Percentiles rank a stretch among this genome's conserved stretches.
phyloP scores from a whole-genome alignment of 2,888 invertebrate species.

The Crossocerus cetratus region DNA sequence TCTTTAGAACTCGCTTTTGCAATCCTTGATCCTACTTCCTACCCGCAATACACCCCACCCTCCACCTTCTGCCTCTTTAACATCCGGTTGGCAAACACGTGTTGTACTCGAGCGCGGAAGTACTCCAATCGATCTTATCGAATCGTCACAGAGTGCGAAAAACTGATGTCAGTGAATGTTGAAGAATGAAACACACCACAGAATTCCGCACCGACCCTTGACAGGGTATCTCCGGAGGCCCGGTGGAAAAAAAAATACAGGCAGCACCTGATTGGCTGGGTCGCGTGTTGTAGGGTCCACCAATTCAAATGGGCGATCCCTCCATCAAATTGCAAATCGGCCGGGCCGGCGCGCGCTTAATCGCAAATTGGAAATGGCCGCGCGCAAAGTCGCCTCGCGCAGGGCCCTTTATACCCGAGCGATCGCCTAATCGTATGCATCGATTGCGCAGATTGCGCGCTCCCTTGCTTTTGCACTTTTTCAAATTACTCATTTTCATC shows the following conservation, averaged over 20 bases:
- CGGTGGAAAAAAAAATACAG: not conserved
- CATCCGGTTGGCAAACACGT: too few relatives aligned
- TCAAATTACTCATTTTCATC: too few relatives aligned
- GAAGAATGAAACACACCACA: too few relatives aligned
- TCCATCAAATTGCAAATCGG: slow-evolving; percentile 63
- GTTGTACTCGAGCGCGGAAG: too few relatives aligned
- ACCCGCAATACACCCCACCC: not conserved
- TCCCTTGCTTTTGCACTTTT: too few relatives aligned
- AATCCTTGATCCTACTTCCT: not conserved
- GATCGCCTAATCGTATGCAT: not conserved
- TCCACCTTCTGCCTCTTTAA: too few relatives aligned
- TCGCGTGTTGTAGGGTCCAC: slow-evolving; percentile 33
- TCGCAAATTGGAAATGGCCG: slow-evolving; percentile 62
- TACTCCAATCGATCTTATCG: too few relatives aligned
- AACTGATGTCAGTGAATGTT: too few relatives aligned
- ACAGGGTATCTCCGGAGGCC: not conserved
- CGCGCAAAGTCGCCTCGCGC: slow-evolving; percentile 40
- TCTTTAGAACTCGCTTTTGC: not conserved
- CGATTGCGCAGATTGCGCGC: not conserved
- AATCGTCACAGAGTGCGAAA: too few relatives aligned
- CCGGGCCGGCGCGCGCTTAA: slow-evolving; percentile 53
- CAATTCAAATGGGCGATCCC: slow-evolving; percentile 54
- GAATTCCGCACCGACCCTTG: too few relatives aligned
- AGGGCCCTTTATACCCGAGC: slow-evolving; percentile 11
- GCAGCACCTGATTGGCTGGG: slow-evolving; percentile 15